phyloP scores from a whole-genome alignment of 2,797 vertebrate species.

The Neomorphus geoffroyi region DNA sequence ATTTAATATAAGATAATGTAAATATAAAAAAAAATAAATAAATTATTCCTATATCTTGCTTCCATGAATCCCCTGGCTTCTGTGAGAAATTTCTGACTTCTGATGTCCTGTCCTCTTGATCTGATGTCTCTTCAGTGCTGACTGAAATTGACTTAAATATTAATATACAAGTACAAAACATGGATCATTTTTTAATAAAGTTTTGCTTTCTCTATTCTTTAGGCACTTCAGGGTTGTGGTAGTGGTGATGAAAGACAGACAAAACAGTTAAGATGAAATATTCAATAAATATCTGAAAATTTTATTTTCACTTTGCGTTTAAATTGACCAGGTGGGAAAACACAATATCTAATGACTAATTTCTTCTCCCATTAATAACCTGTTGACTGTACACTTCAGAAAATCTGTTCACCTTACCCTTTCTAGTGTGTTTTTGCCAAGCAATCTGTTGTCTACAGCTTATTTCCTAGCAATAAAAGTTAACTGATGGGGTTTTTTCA shows the following conservation, averaged over 20 bases:
- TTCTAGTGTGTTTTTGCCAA: neutral
- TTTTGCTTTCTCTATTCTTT: neutral
- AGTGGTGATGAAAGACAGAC: neutral
- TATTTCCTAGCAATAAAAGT: constrained; percentile 25
- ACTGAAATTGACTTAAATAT: neutral
- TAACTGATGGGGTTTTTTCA: neutral
- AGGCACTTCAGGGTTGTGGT: neutral
- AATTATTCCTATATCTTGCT: neutral
- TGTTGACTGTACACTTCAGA: neutral
- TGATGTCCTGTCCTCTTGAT: neutral
- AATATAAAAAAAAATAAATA: neutral
- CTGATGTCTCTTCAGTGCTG: neutral
- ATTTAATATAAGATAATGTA: neutral
- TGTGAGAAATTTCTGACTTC: neutral
- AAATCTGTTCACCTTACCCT: neutral
- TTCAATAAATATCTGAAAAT: neutral
- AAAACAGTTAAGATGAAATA: neutral
- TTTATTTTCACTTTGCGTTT: neutral
- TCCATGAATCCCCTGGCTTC: neutral
- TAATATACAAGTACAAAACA: constrained; percentile 7
- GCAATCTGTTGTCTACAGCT: neutral
- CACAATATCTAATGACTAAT: neutral
- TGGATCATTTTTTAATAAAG: constrained; percentile 21
- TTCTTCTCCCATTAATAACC: neutral
- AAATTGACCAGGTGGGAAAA: neutral